These are phyloP conservation scores for Leptonema lineaticorne DNA, from an alignment of 1,140 invertebrate genomes.

Conservation along the genomic window DNA sequence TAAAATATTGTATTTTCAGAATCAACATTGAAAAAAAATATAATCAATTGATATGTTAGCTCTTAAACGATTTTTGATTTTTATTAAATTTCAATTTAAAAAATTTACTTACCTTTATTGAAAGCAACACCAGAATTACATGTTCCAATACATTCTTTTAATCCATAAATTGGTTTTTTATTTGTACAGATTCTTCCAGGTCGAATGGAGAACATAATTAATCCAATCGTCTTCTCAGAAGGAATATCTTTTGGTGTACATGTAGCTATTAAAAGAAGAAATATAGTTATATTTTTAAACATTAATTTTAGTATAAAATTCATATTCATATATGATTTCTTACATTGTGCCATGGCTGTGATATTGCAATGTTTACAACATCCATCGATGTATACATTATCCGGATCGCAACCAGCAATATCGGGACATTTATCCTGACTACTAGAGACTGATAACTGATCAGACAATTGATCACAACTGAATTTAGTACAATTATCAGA, in stretches of 20 bases:
- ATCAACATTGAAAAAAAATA: no score
- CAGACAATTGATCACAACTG: conserved; percentile 54
- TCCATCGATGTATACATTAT: conserved; percentile 59
- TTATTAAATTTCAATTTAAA: no score
- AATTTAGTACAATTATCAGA: conserved; percentile 68
- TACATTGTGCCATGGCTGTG: conserved; percentile 52
- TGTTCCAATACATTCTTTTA: conserved; percentile 66
- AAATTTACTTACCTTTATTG: conserved; percentile 61
- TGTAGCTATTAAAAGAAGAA: conserved; percentile 47
- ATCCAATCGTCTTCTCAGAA: conserved; percentile 55
- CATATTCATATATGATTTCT: conserved; percentile 36
- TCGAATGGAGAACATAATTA: conserved; percentile 53
- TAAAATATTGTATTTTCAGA: no score
- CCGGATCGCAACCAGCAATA: conserved; percentile 58
- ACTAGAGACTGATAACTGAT: conserved; percentile 58
- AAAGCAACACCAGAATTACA: conserved; percentile 68
- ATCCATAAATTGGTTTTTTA: conserved; percentile 55
- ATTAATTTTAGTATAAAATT: neutral
- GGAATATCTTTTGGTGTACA: conserved; percentile 59
- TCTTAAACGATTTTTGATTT: no score
- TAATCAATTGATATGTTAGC: no score
- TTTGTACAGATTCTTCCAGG: conserved; percentile 65
- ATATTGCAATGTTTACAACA: conserved; percentile 69
- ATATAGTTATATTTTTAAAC: conserved; percentile 7
- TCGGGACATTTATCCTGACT: conserved; percentile 61